Conservation (phyloP, 2,113 vertebrate genomes). For the Brienomyrus brachyistius region DNA sequence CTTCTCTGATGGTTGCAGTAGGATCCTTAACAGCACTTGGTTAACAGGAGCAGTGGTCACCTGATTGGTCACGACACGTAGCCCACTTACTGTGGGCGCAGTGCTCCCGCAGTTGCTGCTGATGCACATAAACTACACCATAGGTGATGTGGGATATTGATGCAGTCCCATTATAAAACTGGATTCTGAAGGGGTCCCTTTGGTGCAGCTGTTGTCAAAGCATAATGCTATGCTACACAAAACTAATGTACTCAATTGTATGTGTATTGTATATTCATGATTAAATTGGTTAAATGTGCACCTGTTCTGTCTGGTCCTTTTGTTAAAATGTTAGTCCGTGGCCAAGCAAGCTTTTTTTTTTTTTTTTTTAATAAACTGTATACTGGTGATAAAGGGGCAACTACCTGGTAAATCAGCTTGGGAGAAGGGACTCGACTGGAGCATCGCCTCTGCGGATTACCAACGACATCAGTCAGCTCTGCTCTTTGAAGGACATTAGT, state of each 20-base stretch:
- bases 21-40: not conserved
- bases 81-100: not conserved
- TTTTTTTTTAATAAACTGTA: too few relatives aligned
- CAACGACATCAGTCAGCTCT: not conserved
- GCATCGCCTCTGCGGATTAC: not conserved
- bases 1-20: not conserved
- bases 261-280: slow-evolving; percentile 65
- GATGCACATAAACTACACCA: not conserved
- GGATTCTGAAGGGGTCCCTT: slow-evolving; percentile 41
- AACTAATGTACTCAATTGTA: slow-evolving; percentile 69
- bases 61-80: not conserved
- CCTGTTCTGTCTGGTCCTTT: not conserved
- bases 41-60: not conserved
- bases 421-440: not conserved
- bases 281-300: slow-evolving; percentile 64
- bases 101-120: not conserved
- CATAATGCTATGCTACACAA: slow-evolving; percentile 67
- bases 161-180: not conserved
- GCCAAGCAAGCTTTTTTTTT: not conserved
- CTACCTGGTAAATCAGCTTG: not conserved
- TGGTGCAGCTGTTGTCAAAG: slow-evolving; percentile 67
- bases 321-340: not conserved
- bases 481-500: not conserved
- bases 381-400: not conserved
- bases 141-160: not conserved